These are phyloP conservation scores for Brassicogethes aeneus DNA, from an alignment of 2,888 invertebrate genomes.

Conservation along the genomic window DNA sequence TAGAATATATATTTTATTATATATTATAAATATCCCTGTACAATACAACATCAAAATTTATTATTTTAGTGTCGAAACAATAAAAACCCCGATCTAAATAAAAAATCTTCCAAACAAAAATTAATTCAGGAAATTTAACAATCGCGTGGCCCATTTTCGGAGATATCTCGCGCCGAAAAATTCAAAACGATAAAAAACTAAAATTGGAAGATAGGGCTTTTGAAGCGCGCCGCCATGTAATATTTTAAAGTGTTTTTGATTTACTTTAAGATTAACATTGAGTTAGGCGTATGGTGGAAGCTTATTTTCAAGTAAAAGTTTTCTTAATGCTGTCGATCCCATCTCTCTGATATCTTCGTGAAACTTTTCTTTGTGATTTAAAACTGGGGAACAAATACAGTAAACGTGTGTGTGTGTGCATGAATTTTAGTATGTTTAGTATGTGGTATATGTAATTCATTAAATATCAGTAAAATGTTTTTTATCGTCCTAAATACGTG, in stretches of 20 bases:
- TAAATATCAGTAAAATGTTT: no score
- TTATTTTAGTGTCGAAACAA: no score
- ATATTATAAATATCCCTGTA: no score
- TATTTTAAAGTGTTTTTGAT: constrained; percentile 1
- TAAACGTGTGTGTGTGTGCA: no score
- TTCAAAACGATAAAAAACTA: neutral
- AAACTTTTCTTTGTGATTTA: neutral
- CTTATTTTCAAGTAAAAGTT: neutral
- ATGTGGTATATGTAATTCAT: no score
- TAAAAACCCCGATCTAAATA: no score
- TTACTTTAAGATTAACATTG: neutral
- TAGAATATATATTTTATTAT: no score
- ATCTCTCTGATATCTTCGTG: neutral
- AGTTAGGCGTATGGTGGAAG: neutral
- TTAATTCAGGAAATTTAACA: neutral
- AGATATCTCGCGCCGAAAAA: neutral
- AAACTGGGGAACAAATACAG: no score
- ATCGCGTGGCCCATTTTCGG: neutral
- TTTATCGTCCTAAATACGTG: no score
- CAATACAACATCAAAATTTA: no score
- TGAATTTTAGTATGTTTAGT: no score
- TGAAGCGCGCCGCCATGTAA: neutral
- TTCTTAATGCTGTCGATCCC: neutral
- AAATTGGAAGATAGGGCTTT: neutral
- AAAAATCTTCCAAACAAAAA: neutral